Base-by-base conservation (phyloP, 2,113 vertebrate species). In the Scalopus aquaticus region DNA sequence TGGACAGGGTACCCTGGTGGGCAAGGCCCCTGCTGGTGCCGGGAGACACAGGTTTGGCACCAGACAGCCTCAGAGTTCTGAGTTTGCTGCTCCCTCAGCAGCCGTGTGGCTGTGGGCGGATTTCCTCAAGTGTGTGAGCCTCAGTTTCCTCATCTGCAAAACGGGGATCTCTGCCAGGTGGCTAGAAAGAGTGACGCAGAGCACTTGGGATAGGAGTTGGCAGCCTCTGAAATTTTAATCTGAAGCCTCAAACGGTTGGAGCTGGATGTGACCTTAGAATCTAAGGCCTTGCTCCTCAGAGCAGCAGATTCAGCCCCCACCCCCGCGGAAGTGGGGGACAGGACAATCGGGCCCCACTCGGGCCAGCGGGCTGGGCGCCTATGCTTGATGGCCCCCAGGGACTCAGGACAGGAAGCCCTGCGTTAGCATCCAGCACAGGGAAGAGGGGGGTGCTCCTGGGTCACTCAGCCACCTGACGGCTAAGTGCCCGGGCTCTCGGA, bases 261-360 rank as follows among this genome's bases (percentile, higher is more conserved):
- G 1, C 30, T 28, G 6, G n/a, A 2, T 22, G 19, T 67, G 35
- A 60, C 70, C n/a, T 46, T 16, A 60, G 69, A 62, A 44, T 32
- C 20, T 3, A 39, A 44, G 54, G 37, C 7, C 60, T 58, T 8
- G 15, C 30, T 35, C 19, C 9, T 35, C 60, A 6, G 3, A 9
- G 64, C 13, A n/a, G 30, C 3, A 32, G 62, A 10, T 0, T 22
- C 6, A 1, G 20, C 17, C 12, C 26, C 39, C 13, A 17, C 49
- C 10, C 46, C n/a, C 7, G 1, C 20, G 72, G 62, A 58, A 8
- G 42, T 0, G 32, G 32, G 49, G 0, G 0, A 6, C 15, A 39
- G 62, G 4, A 16, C 35, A 73, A 12, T 9, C 12, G 13, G 5
- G 58, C 20, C 44, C 54, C 16, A 2, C 30, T 16, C 8, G 3